Conservation (phyloP, 1,140 invertebrate genomes). For the Neodiprion lecontei region DNA sequence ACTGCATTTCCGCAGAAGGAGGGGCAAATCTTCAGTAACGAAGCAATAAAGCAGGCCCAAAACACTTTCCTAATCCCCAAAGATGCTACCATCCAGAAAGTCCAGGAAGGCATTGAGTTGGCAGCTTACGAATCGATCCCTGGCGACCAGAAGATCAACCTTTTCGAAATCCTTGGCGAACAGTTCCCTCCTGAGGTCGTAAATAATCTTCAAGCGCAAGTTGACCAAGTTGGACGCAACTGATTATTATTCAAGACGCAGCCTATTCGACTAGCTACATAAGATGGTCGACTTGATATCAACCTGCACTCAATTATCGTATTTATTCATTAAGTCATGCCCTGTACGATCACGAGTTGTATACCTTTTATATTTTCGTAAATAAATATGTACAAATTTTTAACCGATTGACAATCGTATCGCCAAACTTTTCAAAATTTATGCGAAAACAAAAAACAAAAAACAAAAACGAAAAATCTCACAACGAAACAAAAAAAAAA, state of each 20-base stretch:
- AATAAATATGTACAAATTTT: background rate
- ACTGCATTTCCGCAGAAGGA: slow-evolving; percentile 72
- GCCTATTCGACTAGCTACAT: slow-evolving; percentile 24
- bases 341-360: background rate
- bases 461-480: background rate
- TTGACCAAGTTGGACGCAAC: slow-evolving; percentile 79
- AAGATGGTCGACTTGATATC: too few relatives aligned
- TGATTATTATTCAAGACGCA: slow-evolving; percentile 45
- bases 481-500: background rate
- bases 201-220: slow-evolving; percentile 81
- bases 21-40: slow-evolving; percentile 80
- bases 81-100: slow-evolving; percentile 84
- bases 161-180: slow-evolving; percentile 81
- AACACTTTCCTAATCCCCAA: slow-evolving; percentile 83
- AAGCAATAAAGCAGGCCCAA: slow-evolving; percentile 85
- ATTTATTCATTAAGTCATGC: background rate
- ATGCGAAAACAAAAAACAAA: background rate
- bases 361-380: background rate
- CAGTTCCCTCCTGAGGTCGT: slow-evolving; percentile 86
- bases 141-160: slow-evolving; percentile 80
- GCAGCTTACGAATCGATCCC: slow-evolving; percentile 84
- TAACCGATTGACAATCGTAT: too few relatives aligned
- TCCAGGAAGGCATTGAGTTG: slow-evolving; percentile 83
- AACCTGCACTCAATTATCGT: background rate
- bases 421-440: background rate